phyloP scores from a whole-genome alignment of 2,113 vertebrate genomes.

The Benthochromis sp. region DNA sequence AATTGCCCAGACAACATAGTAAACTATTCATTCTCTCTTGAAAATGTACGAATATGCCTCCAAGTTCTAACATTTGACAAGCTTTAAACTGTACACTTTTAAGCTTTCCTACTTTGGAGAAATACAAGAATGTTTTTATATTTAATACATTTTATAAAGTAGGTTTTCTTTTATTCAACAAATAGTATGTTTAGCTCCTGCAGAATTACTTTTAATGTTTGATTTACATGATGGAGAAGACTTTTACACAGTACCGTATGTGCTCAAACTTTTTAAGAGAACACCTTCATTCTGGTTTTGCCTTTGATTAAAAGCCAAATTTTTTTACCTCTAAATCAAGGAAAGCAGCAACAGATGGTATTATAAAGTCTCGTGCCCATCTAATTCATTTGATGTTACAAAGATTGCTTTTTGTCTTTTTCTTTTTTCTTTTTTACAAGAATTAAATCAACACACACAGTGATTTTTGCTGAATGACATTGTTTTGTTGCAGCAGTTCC shows the following conservation, averaged over 20 bases:
- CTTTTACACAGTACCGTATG: not conserved
- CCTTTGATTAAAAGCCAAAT: not conserved
- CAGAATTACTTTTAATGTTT: not conserved
- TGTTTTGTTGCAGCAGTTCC: not conserved
- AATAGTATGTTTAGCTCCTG: not conserved
- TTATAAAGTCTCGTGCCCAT: not conserved
- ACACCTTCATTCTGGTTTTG: not conserved
- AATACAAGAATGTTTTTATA: not conserved
- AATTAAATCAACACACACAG: not conserved
- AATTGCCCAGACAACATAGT: not conserved
- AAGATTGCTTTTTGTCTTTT: not conserved
- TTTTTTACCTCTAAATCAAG: not conserved
- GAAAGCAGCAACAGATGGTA: not conserved
- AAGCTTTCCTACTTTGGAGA: not conserved
- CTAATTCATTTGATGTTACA: not conserved
- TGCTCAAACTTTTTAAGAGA: not conserved
- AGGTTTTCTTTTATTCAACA: not conserved
- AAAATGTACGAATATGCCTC: not conserved
- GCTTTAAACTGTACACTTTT: not conserved
- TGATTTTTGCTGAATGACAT: not conserved
- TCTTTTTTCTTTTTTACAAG: not conserved
- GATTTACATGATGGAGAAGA: not conserved
- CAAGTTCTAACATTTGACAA: not conserved
- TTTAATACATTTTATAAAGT: not conserved
- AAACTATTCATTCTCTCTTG: not conserved